Evolutionary conservation across 2,797 vertebrate genomes (phyloP).

Genomic region (Eupleurogrammus muticus): DNA sequence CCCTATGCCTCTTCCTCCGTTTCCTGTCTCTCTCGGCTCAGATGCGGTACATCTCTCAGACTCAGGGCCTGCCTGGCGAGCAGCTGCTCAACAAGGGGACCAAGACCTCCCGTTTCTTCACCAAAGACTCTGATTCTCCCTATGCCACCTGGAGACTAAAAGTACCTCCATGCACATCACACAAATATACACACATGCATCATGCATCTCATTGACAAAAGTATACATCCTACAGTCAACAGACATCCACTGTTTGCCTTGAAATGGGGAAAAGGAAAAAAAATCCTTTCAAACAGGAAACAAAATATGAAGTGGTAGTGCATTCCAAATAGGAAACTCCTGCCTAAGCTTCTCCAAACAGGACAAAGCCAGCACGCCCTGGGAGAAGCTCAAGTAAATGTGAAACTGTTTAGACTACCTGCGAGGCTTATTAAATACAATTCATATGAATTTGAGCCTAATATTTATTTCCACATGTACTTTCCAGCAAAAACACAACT

Average conservation of each 20-base stretch:
- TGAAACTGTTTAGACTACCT: conserved; percentile 44
- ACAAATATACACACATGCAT: neutral
- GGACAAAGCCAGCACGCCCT: conserved; percentile 23
- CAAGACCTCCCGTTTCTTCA: conserved; percentile 97
- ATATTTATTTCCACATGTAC: conserved; percentile 20
- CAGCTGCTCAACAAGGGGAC: conserved; percentile 95
- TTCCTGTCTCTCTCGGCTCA: conserved; percentile 61
- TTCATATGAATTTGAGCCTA: conserved; percentile 17
- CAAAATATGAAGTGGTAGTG: conserved; percentile 5
- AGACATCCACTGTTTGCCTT: neutral
- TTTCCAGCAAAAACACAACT: neutral
- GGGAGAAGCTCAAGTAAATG: conserved; percentile 43
- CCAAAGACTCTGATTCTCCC: conserved; percentile 90
- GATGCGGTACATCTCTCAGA: conserved; percentile 99
- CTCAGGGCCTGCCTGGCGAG: conserved; percentile 94
- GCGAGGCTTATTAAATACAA: conserved; percentile 23
- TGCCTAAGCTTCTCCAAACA: conserved; percentile 39
- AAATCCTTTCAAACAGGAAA: neutral
- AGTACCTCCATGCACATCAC: conserved; percentile 71
- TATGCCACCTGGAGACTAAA: conserved; percentile 96
- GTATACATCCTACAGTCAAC: neutral
- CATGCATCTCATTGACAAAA: neutral
- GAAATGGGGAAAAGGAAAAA: neutral
- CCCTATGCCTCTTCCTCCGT: neutral
- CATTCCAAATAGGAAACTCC: conserved; percentile 44